phyloP scores from a whole-genome alignment of 2,888 invertebrate species.

The Cerastis rubricosa region DNA sequence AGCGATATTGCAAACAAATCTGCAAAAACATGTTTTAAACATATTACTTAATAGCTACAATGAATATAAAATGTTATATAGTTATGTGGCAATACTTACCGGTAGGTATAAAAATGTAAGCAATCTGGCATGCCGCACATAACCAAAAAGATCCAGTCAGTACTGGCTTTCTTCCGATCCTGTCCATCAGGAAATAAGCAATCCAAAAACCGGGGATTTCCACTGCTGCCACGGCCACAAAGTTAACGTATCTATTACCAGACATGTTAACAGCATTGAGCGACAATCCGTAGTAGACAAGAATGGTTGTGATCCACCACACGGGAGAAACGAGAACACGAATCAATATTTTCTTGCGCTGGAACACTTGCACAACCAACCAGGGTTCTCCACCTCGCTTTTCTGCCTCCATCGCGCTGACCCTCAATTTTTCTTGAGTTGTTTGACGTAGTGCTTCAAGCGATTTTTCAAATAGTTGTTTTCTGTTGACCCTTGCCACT shows the following conservation, averaged over 20 bases:
- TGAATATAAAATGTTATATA: neutral
- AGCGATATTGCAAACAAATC: constrained; percentile 77
- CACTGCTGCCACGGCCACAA: constrained; percentile 90
- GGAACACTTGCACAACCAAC: constrained; percentile 77
- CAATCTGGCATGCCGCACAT: constrained; percentile 91
- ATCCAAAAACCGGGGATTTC: constrained; percentile 93
- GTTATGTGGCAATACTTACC: constrained; percentile 74
- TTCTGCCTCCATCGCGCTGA: constrained; percentile 45
- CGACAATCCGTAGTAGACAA: constrained; percentile 93
- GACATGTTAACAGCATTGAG: constrained; percentile 92
- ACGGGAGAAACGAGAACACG: constrained; percentile 82
- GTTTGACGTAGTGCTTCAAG: constrained; percentile 71
- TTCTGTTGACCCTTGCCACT: constrained; percentile 91
- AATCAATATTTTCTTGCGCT: constrained; percentile 72
- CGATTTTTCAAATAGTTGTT: constrained; percentile 76
- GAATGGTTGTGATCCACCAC: constrained; percentile 92
- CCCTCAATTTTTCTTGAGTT: constrained; percentile 71
- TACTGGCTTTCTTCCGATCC: constrained; percentile 91
- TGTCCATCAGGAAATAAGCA: constrained; percentile 91
- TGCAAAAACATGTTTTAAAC: constrained; percentile 27
- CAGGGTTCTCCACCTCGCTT: constrained; percentile 70
- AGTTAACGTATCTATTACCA: constrained; percentile 92
- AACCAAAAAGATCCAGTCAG: constrained; percentile 90
- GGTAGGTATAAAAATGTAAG: constrained; percentile 88
- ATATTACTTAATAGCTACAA: no score